Evolutionary conservation across 2,797 vertebrate species (phyloP).

Genomic region (Rhinoraja longicauda): DNA sequence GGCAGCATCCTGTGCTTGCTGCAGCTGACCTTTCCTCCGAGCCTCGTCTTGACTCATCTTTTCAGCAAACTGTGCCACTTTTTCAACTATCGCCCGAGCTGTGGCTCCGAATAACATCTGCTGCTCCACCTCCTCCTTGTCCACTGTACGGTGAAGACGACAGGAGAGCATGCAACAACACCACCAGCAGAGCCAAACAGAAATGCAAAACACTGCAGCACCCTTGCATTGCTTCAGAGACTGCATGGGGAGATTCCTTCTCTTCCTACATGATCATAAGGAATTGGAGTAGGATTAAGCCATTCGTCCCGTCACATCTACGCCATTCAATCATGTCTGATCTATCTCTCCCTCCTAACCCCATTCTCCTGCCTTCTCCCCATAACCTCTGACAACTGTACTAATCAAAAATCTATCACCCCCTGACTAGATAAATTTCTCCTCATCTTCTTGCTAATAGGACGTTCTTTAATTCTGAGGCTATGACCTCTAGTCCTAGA

Average conservation of each 20-base stretch:
- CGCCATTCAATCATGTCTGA: too few relatives aligned
- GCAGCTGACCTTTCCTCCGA: constrained; percentile 49
- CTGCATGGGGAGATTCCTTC: constrained; percentile 47
- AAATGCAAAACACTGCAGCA: neutral
- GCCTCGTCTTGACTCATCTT: constrained; percentile 60
- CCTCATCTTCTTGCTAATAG: too few relatives aligned
- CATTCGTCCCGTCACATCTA: too few relatives aligned
- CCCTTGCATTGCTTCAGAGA: neutral
- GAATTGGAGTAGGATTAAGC: too few relatives aligned
- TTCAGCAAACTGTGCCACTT: constrained; percentile 57
- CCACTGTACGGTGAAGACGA: constrained; percentile 52
- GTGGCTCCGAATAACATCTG: constrained; percentile 60
- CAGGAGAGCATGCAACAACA: neutral
- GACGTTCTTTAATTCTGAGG: too few relatives aligned
- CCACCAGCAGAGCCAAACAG: neutral
- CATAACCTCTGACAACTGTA: too few relatives aligned
- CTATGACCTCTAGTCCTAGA: too few relatives aligned
- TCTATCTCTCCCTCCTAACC: too few relatives aligned
- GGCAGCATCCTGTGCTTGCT: constrained; percentile 45
- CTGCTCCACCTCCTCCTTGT: constrained; percentile 69
- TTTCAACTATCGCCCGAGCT: constrained; percentile 60
- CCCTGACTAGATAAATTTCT: too few relatives aligned
- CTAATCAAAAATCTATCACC: too few relatives aligned
- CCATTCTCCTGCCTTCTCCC: too few relatives aligned
- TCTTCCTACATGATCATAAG: constrained; percentile 46